Evolutionary conservation across 2,797 vertebrate genomes (phyloP).

Genomic region (Acipenser ruthenus): DNA sequence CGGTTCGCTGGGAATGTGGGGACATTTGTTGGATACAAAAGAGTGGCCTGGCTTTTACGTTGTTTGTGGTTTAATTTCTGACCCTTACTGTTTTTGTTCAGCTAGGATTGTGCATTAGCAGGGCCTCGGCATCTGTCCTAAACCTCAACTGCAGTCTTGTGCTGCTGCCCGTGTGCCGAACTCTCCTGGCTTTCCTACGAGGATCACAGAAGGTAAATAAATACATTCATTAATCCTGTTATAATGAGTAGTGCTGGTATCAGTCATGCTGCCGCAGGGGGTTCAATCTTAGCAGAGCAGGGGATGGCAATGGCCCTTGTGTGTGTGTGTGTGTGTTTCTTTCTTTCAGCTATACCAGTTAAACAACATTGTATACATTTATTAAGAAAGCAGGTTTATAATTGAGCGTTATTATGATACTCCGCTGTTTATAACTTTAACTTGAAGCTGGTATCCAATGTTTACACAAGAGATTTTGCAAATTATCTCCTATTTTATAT

Average conservation of each 20-base stretch:
- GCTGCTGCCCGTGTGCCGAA: conserved; percentile 84
- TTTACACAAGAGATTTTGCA: too few relatives aligned
- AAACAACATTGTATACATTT: too few relatives aligned
- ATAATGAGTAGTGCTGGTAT: not conserved
- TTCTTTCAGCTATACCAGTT: too few relatives aligned
- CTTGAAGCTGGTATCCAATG: too few relatives aligned
- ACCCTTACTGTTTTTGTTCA: conserved; percentile 63
- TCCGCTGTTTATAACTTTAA: too few relatives aligned
- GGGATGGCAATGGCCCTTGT: not conserved
- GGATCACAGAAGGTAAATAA: conserved; percentile 71
- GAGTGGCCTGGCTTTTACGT: not conserved
- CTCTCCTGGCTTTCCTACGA: conserved; percentile 72
- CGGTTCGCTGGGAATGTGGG: too few relatives aligned
- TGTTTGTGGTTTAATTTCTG: conserved; percentile 26
- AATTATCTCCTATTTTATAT: too few relatives aligned
- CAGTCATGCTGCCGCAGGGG: not conserved
- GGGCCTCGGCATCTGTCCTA: conserved; percentile 87
- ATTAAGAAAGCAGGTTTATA: too few relatives aligned
- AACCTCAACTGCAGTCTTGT: conserved; percentile 94
- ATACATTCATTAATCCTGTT: not conserved
- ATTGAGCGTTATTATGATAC: too few relatives aligned
- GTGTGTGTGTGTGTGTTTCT: conserved; percentile 6
- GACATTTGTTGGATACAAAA: not conserved
- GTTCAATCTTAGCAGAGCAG: not conserved
- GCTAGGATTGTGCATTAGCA: conserved; percentile 91